Base-by-base conservation (phyloP, 2,888 invertebrate species). In the Gasteruption jaculator region DNA sequence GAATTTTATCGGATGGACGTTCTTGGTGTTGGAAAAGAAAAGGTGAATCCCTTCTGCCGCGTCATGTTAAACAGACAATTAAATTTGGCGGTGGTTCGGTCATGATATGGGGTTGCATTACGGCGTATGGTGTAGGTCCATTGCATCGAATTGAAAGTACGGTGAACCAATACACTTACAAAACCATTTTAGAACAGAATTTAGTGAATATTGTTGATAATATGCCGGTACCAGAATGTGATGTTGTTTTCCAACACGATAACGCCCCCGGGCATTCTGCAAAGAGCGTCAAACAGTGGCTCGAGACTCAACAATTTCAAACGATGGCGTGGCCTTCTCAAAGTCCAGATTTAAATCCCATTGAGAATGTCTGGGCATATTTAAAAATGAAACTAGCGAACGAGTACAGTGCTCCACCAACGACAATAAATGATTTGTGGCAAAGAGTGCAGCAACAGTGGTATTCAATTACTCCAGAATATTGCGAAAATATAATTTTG, bases 1-100 rank as follows among this genome's bases (percentile, higher is more conserved):
- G 41, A 41, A 38, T 24, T 48, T 40, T 35, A 22, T 46, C 39
- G 39, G 43, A 49, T 34, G 45, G 41, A 49, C 39, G 48, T 38
- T 36, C 31, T 31, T 46, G 49, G 38, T 46, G 40, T 35, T 46
- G 42, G 41, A 48, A 41, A 38, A 48, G 33, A 29, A 40, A 38
- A 37, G 36, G 39, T 36, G 46, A 51, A 45, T 24, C 36, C 22
- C 30, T 42, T 37, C 25, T 27, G 24, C 12, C 33, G 10, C 45
- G 40, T 40, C 38, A 31, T 45, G 26, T 39, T 40, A 38, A 51
- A 33, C 34, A 51, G 22, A 35, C 24, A 41, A 41, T 50, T 31
- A 33, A 42, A 49, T 45, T 45, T 45, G 45, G 27, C 34, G 41
- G 39, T 43, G 40, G 37, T 38, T 50, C 33, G 18, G 22, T 48